phyloP scores from a whole-genome alignment of 2,113 vertebrate genomes.

The Xenopus laevis region DNA sequence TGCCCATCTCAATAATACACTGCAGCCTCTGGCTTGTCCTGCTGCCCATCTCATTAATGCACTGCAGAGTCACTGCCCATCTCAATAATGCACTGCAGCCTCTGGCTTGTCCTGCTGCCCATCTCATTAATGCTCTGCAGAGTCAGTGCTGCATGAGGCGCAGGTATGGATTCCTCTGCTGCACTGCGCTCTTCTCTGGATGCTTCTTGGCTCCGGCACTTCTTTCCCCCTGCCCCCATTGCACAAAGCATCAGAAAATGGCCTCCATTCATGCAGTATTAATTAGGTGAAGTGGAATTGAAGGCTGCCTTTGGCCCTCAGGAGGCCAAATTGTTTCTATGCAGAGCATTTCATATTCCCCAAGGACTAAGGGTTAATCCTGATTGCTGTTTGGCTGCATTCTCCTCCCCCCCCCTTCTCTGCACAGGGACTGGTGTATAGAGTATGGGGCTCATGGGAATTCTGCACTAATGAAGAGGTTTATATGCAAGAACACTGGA shows the following conservation, averaged over 20 bases:
- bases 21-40: background rate
- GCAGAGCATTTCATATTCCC: background rate
- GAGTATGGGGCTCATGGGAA: background rate
- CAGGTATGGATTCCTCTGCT: slow-evolving; percentile 13
- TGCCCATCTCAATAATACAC: background rate
- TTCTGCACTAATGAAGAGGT: background rate
- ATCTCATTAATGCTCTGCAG: slow-evolving; percentile 5
- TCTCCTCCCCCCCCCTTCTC: background rate
- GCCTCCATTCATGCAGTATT: slow-evolving; percentile 43
- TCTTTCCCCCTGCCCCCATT: slow-evolving; percentile 23
- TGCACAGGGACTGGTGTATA: background rate
- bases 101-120: background rate
- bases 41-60: background rate
- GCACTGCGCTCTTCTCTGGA: slow-evolving; percentile 31
- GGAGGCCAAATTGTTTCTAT: background rate
- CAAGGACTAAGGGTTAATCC: background rate
- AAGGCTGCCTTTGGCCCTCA: slow-evolving; percentile 7
- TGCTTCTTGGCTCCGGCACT: slow-evolving; percentile 26
- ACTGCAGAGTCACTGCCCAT: slow-evolving; percentile 22
- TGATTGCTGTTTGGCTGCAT: background rate
- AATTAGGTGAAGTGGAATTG: slow-evolving; percentile 33
- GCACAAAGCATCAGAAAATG: slow-evolving; percentile 17
- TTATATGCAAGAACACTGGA: background rate
- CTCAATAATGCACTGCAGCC: slow-evolving; percentile 8
- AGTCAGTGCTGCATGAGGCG: background rate